Evolutionary conservation across 1,140 invertebrate genomes (phyloP), one percentile per base, ranked within the genome.

Genomic region (Ephestia elutella): DNA sequence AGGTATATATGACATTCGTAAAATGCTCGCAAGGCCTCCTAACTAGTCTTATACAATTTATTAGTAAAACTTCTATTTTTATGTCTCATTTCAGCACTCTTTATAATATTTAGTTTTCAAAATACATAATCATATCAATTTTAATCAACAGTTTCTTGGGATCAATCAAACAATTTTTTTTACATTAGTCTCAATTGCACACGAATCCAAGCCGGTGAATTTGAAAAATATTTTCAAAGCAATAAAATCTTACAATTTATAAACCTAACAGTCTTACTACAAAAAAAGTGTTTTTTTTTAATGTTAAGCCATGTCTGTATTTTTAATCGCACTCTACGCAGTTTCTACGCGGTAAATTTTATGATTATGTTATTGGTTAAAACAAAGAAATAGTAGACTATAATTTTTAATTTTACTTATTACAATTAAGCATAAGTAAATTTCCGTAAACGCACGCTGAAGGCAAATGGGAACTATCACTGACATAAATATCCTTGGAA

Each of bases 41-140:
- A 5, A 35, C 32, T 35, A 35, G 8, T 10, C 32, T 35, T 35
- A 35, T 35, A 5, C 32, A 35, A 35, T 35, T 4, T 35, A 35
- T 35, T 11, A 50, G 17, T 20, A 50, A 19, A 19, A 17, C 5
- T 18, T 19, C 20, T 20, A 50, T 50, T 19, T 7, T 20, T 50
- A 19, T 50, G 49, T 50, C 49, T 50, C 49, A 19, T 50, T 50
- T 19, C 20, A 19, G 49, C 49, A 50, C 49, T 50, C 49, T 50
- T 50, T 50, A 50, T 50, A 50, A 50, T 50, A 11, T 50, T 50
- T 50, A 50, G 49, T 19, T 50, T 17, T 20, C 9, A 13, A 2
- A 13, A 11, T 35, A 35, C 13, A 35, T 11, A 11, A n/a, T 35
- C 10, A 5, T 35, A 35, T 5, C 13, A 35, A 5, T 35, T 13